Evolutionary conservation across 2,888 invertebrate species (phyloP).

Genomic region (Abrostola tripartita): DNA sequence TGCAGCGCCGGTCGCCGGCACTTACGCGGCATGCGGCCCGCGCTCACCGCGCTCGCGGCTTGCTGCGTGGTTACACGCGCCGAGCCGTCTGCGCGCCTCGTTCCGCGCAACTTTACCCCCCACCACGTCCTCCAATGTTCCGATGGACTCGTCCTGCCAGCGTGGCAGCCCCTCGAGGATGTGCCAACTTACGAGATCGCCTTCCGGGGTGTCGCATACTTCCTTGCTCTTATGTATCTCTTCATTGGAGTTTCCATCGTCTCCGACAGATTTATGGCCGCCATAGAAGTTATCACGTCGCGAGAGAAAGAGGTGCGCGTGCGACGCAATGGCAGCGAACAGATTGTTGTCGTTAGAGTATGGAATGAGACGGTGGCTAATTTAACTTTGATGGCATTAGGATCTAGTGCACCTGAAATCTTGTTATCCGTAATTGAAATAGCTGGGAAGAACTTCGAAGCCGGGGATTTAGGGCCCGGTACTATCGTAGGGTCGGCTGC

Average conservation of each 20-base stretch:
- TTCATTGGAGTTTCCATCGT: slow-evolving; percentile 99
- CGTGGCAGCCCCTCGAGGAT: slow-evolving; percentile 95
- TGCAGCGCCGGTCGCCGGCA: slow-evolving; percentile 84
- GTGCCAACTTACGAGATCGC: slow-evolving; percentile 93
- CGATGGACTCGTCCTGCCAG: slow-evolving; percentile 95
- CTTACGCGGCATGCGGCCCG: slow-evolving; percentile 85
- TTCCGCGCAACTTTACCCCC: slow-evolving; percentile 77
- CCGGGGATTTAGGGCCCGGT: slow-evolving; percentile 99
- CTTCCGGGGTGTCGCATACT: slow-evolving; percentile 96
- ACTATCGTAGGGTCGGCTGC: slow-evolving; percentile 99
- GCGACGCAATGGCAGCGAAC: slow-evolving; percentile 95
- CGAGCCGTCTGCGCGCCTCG: slow-evolving; percentile 78
- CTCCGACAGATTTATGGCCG: slow-evolving; percentile 99
- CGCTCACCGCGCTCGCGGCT: slow-evolving; percentile 81
- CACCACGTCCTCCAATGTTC: slow-evolving; percentile 89
- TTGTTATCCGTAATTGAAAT: slow-evolving; percentile 99
- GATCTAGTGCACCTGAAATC: slow-evolving; percentile 99
- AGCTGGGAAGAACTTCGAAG: slow-evolving; percentile 97
- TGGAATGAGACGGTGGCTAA: slow-evolving; percentile 99
- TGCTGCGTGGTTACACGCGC: slow-evolving; percentile 83
- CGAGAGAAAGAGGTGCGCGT: slow-evolving; percentile 98
- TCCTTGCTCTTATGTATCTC: slow-evolving; percentile 95
- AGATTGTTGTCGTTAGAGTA: slow-evolving; percentile 96
- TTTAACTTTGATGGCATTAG: slow-evolving; percentile 99
- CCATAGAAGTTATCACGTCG: slow-evolving; percentile 99